Evolutionary conservation across 2,113 vertebrate genomes (phyloP), one percentile per base, ranked within the genome.

Genomic region (Psammodynastes pulverulentus): DNA sequence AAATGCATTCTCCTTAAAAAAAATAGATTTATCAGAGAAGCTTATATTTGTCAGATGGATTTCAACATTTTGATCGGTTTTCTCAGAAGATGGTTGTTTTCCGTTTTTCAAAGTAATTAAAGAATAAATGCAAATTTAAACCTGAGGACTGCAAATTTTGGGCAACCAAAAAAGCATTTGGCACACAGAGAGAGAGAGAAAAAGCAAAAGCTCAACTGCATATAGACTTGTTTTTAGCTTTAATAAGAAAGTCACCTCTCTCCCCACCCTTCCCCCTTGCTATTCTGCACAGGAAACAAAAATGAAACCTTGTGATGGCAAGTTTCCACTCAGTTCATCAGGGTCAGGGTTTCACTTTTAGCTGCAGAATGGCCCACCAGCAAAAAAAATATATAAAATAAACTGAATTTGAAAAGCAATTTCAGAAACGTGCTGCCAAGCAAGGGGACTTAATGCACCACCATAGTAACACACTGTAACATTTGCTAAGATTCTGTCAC

Each of bases 331-430:
- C 53, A 34, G 39, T 56, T 84, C 29, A 52, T 21, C 24, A 43
- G 29, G 87, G 54, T 92, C 72, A 85, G 45, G 53, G 85, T 58
- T 89, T 88, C 52, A 89, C 53, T 43, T 23, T 54, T 21, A 51
- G 87, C 26, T 1, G 7, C 51, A 23, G 49, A 84, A 17, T 43
- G 84, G 67, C 29, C 87, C 51, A 84, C 58, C 52, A 89, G 91
- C 87, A 92, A 52, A 56, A 92, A 84, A 58, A 26, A 3, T 26
- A 58, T 26, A 58, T 3, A 62, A 29, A 15, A n/a, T 58, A 79
- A 49, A 89, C 88, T 62, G 79, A 62, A 92, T 92, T 89, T 89
- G n/a, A 89, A 92, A 92, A 85, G 87, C 91, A 58, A 58, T 92
- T 89, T 92, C 45, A 49, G 52, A 92, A 52, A 89, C 51, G 15